A percentile compares a stretch with the other conserved stretches of the same genome.
These are phyloP conservation scores for Merodon equestris DNA, from an alignment of 2,888 invertebrate genomes.

Conservation along the genomic window DNA sequence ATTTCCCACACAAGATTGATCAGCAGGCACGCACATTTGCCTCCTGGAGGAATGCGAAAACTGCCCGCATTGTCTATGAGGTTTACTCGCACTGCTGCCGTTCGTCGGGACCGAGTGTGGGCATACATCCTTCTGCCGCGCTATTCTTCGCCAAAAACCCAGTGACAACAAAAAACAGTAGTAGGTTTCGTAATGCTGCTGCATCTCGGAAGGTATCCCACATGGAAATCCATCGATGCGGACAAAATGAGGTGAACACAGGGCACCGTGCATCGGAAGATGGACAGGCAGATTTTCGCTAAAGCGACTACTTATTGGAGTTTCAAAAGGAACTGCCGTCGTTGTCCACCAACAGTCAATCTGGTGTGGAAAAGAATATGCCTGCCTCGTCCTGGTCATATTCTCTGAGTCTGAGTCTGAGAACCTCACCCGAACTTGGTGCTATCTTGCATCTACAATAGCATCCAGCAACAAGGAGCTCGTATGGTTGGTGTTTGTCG, in stretches of 20 bases:
- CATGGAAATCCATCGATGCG: conserved; percentile 63
- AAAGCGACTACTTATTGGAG: conserved; percentile 68
- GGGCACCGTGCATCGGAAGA: conserved; percentile 46
- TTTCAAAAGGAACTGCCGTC: conserved; percentile 66
- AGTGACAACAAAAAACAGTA: no score
- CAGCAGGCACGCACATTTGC: conserved; percentile 66
- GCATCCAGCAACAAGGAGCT: conserved; percentile 46
- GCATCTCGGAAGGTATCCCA: conserved; percentile 32
- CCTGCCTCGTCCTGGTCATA: conserved; percentile 27
- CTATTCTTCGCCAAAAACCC: no score
- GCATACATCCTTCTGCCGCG: no score
- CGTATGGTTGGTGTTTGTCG: conserved; percentile 63
- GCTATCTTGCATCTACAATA: conserved; percentile 58
- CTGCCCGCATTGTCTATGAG: conserved; percentile 59
- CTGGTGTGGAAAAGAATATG: conserved; percentile 25
- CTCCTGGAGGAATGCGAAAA: conserved; percentile 67
- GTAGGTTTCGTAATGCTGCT: conserved; percentile 53
- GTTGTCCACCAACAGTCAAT: conserved; percentile 44
- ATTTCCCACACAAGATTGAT: conserved; percentile 69
- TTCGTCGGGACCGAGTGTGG: conserved; percentile 22
- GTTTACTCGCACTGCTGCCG: conserved; percentile 49
- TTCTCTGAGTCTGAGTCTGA: no score
- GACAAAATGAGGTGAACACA: conserved; percentile 54
- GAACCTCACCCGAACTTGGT: no score
- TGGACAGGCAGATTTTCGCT: conserved; percentile 68